These are phyloP conservation scores for Hemiprocne comata DNA, from an alignment of 2,113 vertebrate species.

Conservation along the genomic window DNA sequence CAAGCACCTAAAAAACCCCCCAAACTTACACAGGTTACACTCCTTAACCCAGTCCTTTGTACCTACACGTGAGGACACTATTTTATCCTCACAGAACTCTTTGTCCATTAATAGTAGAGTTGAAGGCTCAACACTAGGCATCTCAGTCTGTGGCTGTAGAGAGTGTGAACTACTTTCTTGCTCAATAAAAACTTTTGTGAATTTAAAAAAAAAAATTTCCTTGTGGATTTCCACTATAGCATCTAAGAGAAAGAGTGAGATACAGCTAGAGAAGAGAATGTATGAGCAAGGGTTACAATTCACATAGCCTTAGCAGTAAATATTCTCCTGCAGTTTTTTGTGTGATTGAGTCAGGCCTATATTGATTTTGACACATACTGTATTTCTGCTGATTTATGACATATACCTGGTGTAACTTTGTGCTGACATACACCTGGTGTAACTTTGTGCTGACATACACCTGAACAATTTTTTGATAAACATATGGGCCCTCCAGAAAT, in stretches of 20 bases:
- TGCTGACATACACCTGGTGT: neutral
- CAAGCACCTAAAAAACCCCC: neutral
- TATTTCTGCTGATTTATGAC: neutral
- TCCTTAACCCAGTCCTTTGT: neutral
- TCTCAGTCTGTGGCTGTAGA: neutral
- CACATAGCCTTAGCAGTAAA: neutral
- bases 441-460: neutral
- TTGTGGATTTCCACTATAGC: neutral
- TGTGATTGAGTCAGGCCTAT: neutral
- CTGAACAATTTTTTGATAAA: neutral
- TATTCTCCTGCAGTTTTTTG: neutral
- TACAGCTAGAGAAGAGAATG: neutral
- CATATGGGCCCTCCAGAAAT: neutral
- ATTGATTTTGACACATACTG: neutral
- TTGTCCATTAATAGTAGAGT: neutral
- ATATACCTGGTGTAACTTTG: neutral
- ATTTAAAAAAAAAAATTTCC: neutral
- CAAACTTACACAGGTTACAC: accelerated
- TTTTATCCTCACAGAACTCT: neutral
- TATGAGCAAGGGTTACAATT: neutral
- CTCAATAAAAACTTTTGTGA: neutral
- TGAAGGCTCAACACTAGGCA: neutral
- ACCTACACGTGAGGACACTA: neutral
- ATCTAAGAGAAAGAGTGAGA: neutral
- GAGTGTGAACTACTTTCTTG: neutral